phyloP scores from a whole-genome alignment of 2,888 invertebrate genomes.

The Parthenolecanium corni region DNA sequence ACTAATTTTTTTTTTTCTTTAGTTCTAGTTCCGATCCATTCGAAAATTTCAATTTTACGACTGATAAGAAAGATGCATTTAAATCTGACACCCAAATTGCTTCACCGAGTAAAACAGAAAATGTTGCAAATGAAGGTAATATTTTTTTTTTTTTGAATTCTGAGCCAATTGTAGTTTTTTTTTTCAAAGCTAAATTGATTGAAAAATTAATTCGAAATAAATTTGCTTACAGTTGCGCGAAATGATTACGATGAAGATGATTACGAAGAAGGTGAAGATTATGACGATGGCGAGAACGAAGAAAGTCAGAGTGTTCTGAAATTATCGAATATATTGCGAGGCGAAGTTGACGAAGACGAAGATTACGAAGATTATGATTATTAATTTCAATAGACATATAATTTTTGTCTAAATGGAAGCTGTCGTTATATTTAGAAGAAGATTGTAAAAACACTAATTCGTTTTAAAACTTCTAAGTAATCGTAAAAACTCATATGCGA shows the following conservation, averaged over 20 bases:
- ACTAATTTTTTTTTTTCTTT: background rate
- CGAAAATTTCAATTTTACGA: background rate
- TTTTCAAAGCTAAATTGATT: background rate
- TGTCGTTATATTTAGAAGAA: too few relatives aligned
- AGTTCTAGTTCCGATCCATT: background rate
- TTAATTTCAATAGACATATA: background rate
- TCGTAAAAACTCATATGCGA: too few relatives aligned
- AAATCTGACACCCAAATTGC: background rate
- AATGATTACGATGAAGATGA: background rate
- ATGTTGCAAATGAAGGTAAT: background rate
- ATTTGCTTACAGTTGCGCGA: background rate
- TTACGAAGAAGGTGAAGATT: constrained; percentile 2
- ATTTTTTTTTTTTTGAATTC: background rate
- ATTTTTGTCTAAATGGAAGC: too few relatives aligned
- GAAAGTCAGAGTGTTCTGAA: background rate
- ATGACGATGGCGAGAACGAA: background rate
- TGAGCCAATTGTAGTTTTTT: background rate
- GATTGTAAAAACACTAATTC: too few relatives aligned
- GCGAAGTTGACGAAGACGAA: constrained; percentile 7
- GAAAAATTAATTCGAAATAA: background rate
- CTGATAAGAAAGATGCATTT: background rate
- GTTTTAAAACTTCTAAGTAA: too few relatives aligned
- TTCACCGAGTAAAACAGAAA: background rate
- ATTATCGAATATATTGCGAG: constrained; percentile 4
- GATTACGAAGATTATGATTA: constrained; percentile 16